Evolutionary conservation across 2,888 invertebrate genomes (phyloP), one percentile per base, ranked within the genome.

Genomic region (Drosophila austrosaltans): DNA sequence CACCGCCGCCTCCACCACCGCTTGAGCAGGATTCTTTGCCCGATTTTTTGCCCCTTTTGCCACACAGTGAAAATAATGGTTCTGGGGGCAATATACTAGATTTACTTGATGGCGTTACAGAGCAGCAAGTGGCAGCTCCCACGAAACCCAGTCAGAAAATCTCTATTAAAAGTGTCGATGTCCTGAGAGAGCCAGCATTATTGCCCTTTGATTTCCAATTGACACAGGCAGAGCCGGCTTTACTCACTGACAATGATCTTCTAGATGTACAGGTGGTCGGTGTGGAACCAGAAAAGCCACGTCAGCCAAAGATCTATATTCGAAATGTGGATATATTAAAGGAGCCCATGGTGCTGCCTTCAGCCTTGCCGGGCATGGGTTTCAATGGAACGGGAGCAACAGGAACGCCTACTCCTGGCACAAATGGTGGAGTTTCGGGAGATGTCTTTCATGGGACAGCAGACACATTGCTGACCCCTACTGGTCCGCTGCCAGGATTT

Each of bases 271-370:
- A 69, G 65, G 63, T 63, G 25, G 57, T 64, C 3, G 53, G 53
- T 7, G 58, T 53, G 0, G 61, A 69, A 8, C 73, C 60, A 8
- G 87, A 87, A 3, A 91, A 90, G 69, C 85, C 88, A 3, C 82
- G 87, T 12, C 88, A 87, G 22, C 92, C 92, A 2, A 92, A 92
- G 77, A 92, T 92, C 67, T 92, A 92, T 67, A 92, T 92, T 5
- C 91, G 92, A 71, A 92, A 92, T 69, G 92, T 92, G 16, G 92
- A 92, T 56, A 92, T 92, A 2, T 63, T 92, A 0, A 92, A 92
- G 66, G 91, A 92, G 59, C 91, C 92, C 1, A 89, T 92, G 72
- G 72, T 91, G 44, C 69, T 91, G 61, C 87, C 91, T 0, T 69
- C 78, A 39, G 81, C 76, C 16, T 32, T 76, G 22, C 67, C 67